Percentiles rank a stretch among this genome's conserved stretches.
These are phyloP conservation scores for Ophion ellenae DNA, from an alignment of 2,888 invertebrate genomes.

Conservation along the genomic window DNA sequence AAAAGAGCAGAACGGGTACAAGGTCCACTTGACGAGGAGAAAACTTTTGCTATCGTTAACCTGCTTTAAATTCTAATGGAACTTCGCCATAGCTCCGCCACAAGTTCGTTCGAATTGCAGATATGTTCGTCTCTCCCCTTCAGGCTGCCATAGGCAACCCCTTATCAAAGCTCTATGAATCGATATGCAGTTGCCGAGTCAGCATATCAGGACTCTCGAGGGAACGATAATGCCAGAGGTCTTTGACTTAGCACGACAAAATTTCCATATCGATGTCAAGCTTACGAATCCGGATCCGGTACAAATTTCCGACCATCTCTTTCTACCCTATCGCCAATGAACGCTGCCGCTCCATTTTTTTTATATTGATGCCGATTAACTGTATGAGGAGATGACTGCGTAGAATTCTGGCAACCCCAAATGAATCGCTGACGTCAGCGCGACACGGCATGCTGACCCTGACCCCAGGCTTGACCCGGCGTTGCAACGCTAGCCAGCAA, in stretches of 20 bases:
- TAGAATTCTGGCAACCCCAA: slow-evolving; percentile 1
- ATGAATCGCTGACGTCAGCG: slow-evolving; percentile 61
- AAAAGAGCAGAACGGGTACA: not conserved
- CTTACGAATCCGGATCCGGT: slow-evolving; percentile 6
- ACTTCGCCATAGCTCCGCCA: not conserved
- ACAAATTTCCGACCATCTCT: not conserved
- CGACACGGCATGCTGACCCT: slow-evolving; percentile 47
- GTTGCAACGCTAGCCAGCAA: slow-evolving; percentile 38
- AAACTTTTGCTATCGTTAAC: not conserved
- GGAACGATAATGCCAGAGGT: slow-evolving; percentile 16
- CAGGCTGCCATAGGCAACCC: not conserved
- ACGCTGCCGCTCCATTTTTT: not conserved
- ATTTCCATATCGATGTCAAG: not conserved
- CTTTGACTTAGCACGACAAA: not conserved
- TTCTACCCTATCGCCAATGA: not conserved
- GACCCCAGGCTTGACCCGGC: slow-evolving; percentile 68
- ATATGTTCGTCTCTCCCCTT: not conserved
- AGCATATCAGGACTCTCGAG: not conserved
- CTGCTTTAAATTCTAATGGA: not conserved
- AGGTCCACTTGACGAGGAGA: not conserved
- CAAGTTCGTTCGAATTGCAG: not conserved
- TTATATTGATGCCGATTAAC: not conserved
- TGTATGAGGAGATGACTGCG: not conserved
- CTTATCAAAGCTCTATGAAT: slow-evolving; percentile 10
- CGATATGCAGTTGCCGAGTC: not conserved